Base-by-base conservation (phyloP, 1,140 invertebrate genomes). In the Drosophila rufa region DNA sequence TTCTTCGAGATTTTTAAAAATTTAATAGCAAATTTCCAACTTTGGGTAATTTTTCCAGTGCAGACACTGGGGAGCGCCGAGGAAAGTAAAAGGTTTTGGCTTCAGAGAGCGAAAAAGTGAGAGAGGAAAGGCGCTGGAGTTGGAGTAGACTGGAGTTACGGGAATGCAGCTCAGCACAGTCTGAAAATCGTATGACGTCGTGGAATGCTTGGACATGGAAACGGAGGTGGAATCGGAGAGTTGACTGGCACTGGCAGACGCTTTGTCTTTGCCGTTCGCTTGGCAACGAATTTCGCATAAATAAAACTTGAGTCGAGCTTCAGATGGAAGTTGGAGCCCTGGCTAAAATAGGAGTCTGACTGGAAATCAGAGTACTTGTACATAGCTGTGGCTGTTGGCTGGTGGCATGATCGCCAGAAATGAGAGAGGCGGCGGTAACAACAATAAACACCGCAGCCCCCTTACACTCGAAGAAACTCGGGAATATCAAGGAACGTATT, bases 21-120 rank as follows among this genome's bases (percentile, higher is more conserved):
- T 11, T 36, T 36, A 0, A 36, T 2, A 12, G 33, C 1, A 12
- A 36, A 36, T 11, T 9, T 11, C 1, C 33, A 7, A 15, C 1
- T 14, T 2, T 3, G 4, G 4, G 1, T 14, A 36, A 30, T 65
- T 45, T 65, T 12, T 15, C 0, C 4, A 25, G 67, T 70, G 67
- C 19, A 22, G 2, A 22, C 19, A 22, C 1, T 22, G n/a, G n/a
- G n/a, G 58, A 68, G 30, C 50, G 36, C 47, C 51, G 73, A 70
- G 80, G 74, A 90, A 87, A 87, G 85, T 79, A 89, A 87, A 87
- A 89, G 80, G 84, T 50, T 68, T 67, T 14, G 22, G 36, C 51
- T 30, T 22, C 14, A 8, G 19, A 22, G 47, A 36, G 59, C 12
- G 25, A 7, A 30, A 30, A 30, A 15, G 12, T 53, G 48, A 68